Base-by-base conservation (phyloP, 2,113 vertebrate species). In the Noturus placidus region DNA sequence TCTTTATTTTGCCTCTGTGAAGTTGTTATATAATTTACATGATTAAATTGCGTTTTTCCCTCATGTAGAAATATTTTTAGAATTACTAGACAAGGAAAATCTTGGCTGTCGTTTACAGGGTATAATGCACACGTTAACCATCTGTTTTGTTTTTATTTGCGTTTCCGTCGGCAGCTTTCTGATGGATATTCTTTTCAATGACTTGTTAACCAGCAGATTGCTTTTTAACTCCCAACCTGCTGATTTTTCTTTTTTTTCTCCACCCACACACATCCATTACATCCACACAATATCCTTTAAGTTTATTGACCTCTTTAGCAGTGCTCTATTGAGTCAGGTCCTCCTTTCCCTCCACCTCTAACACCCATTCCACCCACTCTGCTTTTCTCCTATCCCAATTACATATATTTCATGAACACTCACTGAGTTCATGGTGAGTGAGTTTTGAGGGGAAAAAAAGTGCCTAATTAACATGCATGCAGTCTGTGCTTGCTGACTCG, bases 401-500 rank as follows among this genome's bases (percentile, higher is more conserved):
- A 35, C 59, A 35, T 54, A 35, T 9, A 57, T 38, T 80, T 80
- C 19, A 81, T 7, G 38, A n/a, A 10, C 30, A 57, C 50, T 54
- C 52, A 82, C 78, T 89, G 67, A 87, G 77, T 84, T 86, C 20
- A 82, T 13, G 84, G 76, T 42, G 5, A 59, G 59, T 35, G 52
- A 33, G 14, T 61, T 82, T 80, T 25, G 42, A 6, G 42, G 42
- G 42, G 65, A 69, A 84, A 86, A 61, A 80, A 87, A 52, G 83
- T 87, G 67, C 88, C 90, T 91, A 88, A 92, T 93, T 90, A 82
- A 91, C 91, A 90, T 61, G 20, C 65, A 80, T 89, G 63, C 80
- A 76, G 89, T 89, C 84, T 79, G 54, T 91, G 88, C 86, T 78
- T 89, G 91, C 89, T 92, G 91, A 93, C 93, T 90, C 85, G 54